These are phyloP conservation scores for Opisthograptis luteolata DNA, from an alignment of 2,888 invertebrate genomes.

Conservation along the genomic window DNA sequence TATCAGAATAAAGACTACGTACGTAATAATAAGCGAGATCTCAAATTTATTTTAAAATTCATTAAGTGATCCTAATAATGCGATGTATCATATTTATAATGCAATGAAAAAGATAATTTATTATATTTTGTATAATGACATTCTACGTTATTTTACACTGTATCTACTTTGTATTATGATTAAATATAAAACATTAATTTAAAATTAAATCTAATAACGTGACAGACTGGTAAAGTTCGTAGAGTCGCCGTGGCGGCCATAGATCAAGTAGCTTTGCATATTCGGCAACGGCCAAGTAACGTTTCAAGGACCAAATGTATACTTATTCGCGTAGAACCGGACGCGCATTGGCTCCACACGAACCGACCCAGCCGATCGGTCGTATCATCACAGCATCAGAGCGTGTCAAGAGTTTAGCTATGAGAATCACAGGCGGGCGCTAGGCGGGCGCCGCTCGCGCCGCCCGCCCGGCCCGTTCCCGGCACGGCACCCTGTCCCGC, in stretches of 20 bases:
- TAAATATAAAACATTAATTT: conserved; percentile 83
- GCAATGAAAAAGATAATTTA: conserved; percentile 80
- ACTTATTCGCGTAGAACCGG: conserved; percentile 83
- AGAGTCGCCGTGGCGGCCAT: conserved; percentile 83
- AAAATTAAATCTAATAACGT: conserved; percentile 84
- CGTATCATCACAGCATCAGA: conserved; percentile 69
- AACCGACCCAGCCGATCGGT: conserved; percentile 77
- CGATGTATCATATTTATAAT: conserved; percentile 77
- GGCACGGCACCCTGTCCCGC: conserved; percentile 44
- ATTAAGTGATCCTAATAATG: conserved; percentile 81
- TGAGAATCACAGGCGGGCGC: conserved; percentile 49
- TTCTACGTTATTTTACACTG: conserved; percentile 83
- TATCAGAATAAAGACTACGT: conserved; percentile 83
- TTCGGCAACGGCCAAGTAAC: conserved; percentile 83
- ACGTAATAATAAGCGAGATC: conserved; percentile 84
- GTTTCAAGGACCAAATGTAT: conserved; percentile 84
- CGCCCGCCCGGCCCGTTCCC: conserved; percentile 51
- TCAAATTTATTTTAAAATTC: conserved; percentile 83
- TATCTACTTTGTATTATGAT: conserved; percentile 81
- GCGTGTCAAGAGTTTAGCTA: conserved; percentile 69
- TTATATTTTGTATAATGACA: conserved; percentile 83
- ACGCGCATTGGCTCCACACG: conserved; percentile 83
- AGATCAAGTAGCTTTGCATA: conserved; percentile 84
- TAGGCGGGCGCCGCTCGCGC: conserved; percentile 40
- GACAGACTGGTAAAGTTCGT: conserved; percentile 85